Evolutionary conservation across 2,797 vertebrate species (phyloP).

Genomic region (Oceanodroma leucorhoa): DNA sequence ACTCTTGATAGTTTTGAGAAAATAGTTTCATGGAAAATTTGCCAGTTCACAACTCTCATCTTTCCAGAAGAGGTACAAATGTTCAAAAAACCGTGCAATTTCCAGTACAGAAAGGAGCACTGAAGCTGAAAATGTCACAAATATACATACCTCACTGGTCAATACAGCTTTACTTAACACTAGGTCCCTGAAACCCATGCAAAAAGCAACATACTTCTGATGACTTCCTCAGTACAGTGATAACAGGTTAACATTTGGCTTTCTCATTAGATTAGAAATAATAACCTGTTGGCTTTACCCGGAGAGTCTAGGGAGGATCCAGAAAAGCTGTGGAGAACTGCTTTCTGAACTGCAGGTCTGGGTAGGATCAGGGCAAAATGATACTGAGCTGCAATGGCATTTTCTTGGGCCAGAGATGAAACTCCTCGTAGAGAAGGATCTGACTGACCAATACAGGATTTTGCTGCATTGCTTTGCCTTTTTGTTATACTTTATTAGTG

Average conservation of each 20-base stretch:
- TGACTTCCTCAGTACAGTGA: neutral
- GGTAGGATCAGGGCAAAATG: neutral
- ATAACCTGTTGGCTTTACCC: neutral
- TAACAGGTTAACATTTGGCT: neutral
- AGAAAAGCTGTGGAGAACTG: neutral
- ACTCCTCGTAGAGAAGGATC: neutral
- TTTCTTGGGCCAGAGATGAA: neutral
- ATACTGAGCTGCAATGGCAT: neutral
- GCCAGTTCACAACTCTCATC: neutral
- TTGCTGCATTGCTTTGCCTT: neutral
- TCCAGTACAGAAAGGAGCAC: neutral
- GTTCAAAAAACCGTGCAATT: neutral
- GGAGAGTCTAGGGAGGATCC: neutral
- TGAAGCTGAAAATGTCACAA: neutral
- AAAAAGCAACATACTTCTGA: neutral
- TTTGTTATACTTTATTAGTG: neutral
- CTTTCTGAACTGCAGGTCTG: neutral
- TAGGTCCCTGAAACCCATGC: neutral
- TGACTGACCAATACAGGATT: neutral
- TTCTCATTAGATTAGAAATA: neutral
- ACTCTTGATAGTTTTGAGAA: neutral
- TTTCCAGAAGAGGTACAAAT: neutral
- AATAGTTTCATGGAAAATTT: neutral
- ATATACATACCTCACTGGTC: neutral
- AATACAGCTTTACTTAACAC: neutral